Evolutionary conservation across 2,113 vertebrate species (phyloP), one percentile per base, ranked within the genome.

Genomic region (Dissostichus mawsoni): DNA sequence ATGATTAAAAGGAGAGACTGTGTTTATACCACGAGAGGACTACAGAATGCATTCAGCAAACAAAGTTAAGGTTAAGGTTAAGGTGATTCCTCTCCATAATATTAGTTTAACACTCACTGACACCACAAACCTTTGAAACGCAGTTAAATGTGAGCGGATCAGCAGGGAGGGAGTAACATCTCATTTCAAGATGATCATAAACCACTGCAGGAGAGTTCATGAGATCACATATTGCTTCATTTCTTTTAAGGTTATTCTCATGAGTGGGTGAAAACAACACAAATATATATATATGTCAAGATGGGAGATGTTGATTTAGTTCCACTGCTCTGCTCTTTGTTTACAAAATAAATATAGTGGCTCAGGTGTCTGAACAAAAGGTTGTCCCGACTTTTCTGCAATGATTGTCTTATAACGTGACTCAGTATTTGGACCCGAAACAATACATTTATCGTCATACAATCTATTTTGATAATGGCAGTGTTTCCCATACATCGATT

Each of bases 1-100:
- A 93, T 90, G 56, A 89, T 91, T 91, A 92, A 90, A 84, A 52
- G 18, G 11, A 55, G n/a, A 47, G 66, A 0, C 51, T 17, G 3
- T n/a, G 50, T 77, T 69, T 52, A 69, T 41, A 5, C 3, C 61
- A 8, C 10, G 44, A 56, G 53, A 12, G 1, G 10, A 51, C 8
- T 36, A 6, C 62, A 47, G 9, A 62, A 13, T 18, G 10, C 5
- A 51, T 55, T 53, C 20, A 64, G 41, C 2, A 41, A 61, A 44
- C 25, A n/a, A 57, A 63, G 55, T 47, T 45, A 23, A 51, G 52
- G 13, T 47, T 45, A 23, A 51, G 52, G 13, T 29, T 1, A 4
- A 11, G 29, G 29, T 29, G 29, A 29, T 29, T 29, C 29, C 29
- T 29, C 29, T 29, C 25, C 25, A 29, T 29, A 29, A 29, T 61